phyloP scores from a whole-genome alignment of 2,888 invertebrate genomes.

The Ctena decussata region DNA sequence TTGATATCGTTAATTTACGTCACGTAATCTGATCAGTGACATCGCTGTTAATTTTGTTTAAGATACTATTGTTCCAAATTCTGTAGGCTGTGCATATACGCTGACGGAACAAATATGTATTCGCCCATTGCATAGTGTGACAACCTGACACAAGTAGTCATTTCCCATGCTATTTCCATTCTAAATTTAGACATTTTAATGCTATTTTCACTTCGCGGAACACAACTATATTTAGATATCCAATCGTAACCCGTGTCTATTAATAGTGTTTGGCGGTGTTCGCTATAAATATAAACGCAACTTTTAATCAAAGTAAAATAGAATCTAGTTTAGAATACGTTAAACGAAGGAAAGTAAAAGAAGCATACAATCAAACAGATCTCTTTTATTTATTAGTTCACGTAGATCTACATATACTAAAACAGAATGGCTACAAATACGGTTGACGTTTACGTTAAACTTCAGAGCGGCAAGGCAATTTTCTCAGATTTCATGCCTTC shows the following conservation, averaged over 20 bases:
- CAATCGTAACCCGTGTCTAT: background rate
- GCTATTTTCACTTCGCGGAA: background rate
- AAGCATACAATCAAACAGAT: background rate
- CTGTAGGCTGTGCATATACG: no score
- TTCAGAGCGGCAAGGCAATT: slow-evolving; percentile 75
- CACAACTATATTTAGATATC: background rate
- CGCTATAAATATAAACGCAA: background rate
- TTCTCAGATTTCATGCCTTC: slow-evolving; percentile 62
- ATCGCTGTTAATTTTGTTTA: no score
- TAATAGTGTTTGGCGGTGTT: background rate
- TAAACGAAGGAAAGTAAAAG: background rate
- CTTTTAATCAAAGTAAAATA: background rate
- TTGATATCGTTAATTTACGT: no score
- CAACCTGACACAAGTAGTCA: no score
- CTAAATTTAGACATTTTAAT: no score
- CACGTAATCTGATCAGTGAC: no score
- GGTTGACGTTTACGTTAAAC: slow-evolving; percentile 78
- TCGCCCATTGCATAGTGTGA: no score
- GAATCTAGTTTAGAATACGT: background rate
- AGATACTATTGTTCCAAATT: no score
- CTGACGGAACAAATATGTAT: no score
- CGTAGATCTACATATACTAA: background rate
- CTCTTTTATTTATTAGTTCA: background rate
- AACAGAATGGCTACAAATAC: slow-evolving; percentile 67
- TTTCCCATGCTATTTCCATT: no score